Base-by-base conservation (phyloP, 2,888 invertebrate species). In the Spilosoma lubricipeda region DNA sequence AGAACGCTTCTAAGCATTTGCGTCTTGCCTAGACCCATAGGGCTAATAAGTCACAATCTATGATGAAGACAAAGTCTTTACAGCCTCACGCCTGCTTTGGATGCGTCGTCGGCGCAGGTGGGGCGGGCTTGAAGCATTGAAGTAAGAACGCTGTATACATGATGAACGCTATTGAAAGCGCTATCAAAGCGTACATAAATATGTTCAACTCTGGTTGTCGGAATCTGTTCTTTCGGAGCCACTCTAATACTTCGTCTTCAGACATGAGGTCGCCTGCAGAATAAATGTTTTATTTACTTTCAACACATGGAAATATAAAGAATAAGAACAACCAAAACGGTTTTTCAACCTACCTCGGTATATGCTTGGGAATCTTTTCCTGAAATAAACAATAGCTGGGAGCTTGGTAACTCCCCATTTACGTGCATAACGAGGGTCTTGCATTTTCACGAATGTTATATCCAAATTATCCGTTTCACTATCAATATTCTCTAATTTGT, bases 401-500 rank as follows among this genome's bases (percentile, higher is more conserved):
- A 99, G 94, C 90, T 98, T 98, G 1, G 98, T 98, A 27, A 99
- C 98, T 36, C 99, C 99, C 98, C 99, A 99, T 93, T 99, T 99
- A 72, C 98, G 97, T 23, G 99, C 99, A 90, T 99, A 99, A 64
- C 98, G 96, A 0, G 98, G 97, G 91, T 99, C 99, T 74, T 98
- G 97, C 98, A 99, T 99, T 94, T 99, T 99, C 0, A 99, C 99
- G 91, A 99, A 99, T 3, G 98, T 98, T 80, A 99, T 99, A 88
- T 99, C 99, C 88, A 99, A 96, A 92, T 98, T 98, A 90, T 99
- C 99, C 0, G 98, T 98, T 93, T 99, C 99, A 85, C 98, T 98
- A 89, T 99, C 99, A 84, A 99, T 99, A 84, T 98, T 98, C 90
- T 99, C 99, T 78, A 99, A 93, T 90, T 98, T 98, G 78, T 98